A percentile compares a stretch with the other conserved stretches of the same genome.
phyloP scores from a whole-genome alignment of 2,113 vertebrate species.

The Zapornia atra region DNA sequence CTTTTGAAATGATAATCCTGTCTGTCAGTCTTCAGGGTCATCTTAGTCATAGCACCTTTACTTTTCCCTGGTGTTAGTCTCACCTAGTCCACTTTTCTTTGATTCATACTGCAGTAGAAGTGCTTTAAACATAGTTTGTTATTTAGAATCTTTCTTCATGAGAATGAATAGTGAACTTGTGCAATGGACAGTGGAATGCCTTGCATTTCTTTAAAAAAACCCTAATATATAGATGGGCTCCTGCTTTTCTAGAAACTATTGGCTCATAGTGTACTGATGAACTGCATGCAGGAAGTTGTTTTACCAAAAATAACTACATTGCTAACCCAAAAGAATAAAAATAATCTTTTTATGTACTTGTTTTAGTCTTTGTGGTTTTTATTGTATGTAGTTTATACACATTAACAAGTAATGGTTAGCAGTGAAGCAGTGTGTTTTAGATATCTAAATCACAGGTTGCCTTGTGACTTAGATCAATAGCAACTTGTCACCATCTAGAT shows the following conservation, averaged over 20 bases:
- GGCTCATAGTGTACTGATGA: constrained; percentile 74
- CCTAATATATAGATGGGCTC: constrained; percentile 62
- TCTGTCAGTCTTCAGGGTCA: constrained; percentile 44
- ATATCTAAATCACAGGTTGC: not conserved
- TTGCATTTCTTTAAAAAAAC: constrained; percentile 77
- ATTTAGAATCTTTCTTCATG: constrained; percentile 37
- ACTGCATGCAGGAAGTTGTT: constrained; percentile 87
- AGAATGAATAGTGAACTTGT: constrained; percentile 65
- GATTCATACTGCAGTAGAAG: constrained; percentile 59
- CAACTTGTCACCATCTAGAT: not conserved
- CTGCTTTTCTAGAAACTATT: constrained; percentile 79
- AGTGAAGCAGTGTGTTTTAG: not conserved
- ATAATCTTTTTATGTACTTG: constrained; percentile 80
- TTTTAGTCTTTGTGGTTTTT: constrained; percentile 65
- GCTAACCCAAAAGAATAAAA: constrained; percentile 86
- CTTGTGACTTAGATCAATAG: not conserved
- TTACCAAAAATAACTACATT: constrained; percentile 74
- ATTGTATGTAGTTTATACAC: not conserved
- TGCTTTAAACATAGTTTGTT: constrained; percentile 55
- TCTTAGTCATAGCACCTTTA: constrained; percentile 22
- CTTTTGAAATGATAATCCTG: not conserved
- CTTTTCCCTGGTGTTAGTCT: constrained; percentile 67
- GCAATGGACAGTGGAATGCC: constrained; percentile 46
- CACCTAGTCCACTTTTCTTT: constrained; percentile 65
- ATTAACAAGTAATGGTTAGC: not conserved